Base-by-base conservation (phyloP, 2,888 invertebrate genomes). In the Eupithecia pulchellata region DNA sequence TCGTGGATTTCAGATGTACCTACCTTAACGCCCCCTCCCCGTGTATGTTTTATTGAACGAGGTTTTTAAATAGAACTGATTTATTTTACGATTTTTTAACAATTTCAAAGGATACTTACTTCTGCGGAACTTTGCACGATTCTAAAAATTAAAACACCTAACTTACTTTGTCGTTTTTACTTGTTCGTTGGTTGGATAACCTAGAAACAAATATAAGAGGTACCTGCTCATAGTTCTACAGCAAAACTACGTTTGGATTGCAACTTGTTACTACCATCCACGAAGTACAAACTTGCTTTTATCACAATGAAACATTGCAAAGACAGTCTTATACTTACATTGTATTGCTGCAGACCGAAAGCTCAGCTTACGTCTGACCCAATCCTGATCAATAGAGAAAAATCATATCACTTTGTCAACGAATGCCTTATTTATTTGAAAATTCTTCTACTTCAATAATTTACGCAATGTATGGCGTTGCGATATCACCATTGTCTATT, bases 301-400 rank as follows among this genome's bases (percentile, higher is more conserved):
- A 39, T 39, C 17, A n/a, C 42, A 42, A 42, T 42, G 42, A 42
- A 42, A 42, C 42, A 42, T 42, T n/a, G n/a, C 42, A 42, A 42
- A 42, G 2, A 32, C 6, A 32, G 4, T 42, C 42, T 42, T n/a
- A 47, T 0, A n/a, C 42, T 47, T 20, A 42, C 42, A 42, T 8
- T n/a, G 6, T 32, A 32, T 32, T 5, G 6, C n/a, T 42, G n/a
- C 42, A n/a, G 42, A 42, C 42, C 4, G 42, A 42, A n/a, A 42
- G n/a, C 42, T 6, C 17, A n/a, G 42, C n/a, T 17, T 14, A n/a
- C n/a, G 6, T n/a, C 42, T n/a, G 42, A 8, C 42, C n/a, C n/a
- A n/a, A n/a, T n/a, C n/a, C n/a, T n/a, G n/a, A n/a, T n/a, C n/a
- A n/a, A n/a, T n/a, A n/a, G n/a, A n/a, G n/a, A n/a, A n/a, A n/a